Conservation (phyloP, 2,888 invertebrate genomes). For the Aporophyla nigra region DNA sequence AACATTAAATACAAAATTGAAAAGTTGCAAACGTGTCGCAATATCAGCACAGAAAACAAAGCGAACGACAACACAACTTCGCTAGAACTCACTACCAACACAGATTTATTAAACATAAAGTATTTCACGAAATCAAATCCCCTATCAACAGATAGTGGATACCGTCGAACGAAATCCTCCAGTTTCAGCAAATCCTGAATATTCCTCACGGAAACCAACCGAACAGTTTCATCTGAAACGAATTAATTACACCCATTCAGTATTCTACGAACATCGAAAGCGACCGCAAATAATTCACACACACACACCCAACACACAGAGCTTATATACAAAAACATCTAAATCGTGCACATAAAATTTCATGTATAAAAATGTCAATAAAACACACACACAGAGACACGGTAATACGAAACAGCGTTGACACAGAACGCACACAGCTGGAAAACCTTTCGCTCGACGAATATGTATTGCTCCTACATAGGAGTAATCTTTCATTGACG, state of each 20-base stretch:
- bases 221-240: conserved; percentile 81
- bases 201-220: conserved; percentile 64
- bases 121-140: conserved; percentile 43
- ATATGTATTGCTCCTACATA: conserved; percentile 85
- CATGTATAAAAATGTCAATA: conserved; percentile 91
- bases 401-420: conserved; percentile 69
- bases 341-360: conserved; percentile 88
- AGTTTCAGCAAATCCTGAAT: conserved; percentile 60
- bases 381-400: conserved; percentile 76
- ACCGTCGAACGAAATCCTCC: conserved; percentile 51
- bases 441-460: conserved; percentile 78
- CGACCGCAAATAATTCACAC: conserved; percentile 84
- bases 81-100: neutral
- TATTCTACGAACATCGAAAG: conserved; percentile 85
- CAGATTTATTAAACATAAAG: conserved; percentile 32
- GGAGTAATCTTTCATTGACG: conserved; percentile 84
- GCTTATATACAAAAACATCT: conserved; percentile 80
- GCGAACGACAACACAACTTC: neutral
- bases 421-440: conserved; percentile 69
- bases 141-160: conserved; percentile 38
- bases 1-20: conserved; percentile 51
- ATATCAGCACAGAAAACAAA: neutral
- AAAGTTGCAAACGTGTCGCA: conserved; percentile 25
- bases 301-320: conserved; percentile 68
- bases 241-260: conserved; percentile 88